Evolutionary conservation across 2,888 invertebrate genomes (phyloP), one percentile per base, ranked within the genome.

Genomic region (Steinernema scapterisci): DNA sequence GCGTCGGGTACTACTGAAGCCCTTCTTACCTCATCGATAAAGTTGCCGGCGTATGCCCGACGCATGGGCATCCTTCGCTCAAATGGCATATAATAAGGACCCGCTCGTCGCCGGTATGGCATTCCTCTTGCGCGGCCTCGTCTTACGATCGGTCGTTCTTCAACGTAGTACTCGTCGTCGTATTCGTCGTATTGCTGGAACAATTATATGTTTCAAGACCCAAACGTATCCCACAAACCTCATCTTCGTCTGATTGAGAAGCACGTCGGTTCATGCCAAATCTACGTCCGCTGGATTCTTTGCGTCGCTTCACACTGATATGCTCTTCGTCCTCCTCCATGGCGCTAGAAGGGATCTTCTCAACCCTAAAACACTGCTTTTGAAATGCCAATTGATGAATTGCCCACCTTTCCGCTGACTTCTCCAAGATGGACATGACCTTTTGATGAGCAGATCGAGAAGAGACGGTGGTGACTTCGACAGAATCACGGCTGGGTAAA

Each of bases 141-240:
- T 16, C 63, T 25, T 2, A 63, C 5, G 31, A 63, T 27, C 9
- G 63, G 63, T 31, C 63, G 5, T 5, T 63, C 63, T 63, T 63
- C 63, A 25, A 63, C 63, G 31, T 63, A 63, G 16, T 63, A 63
- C 3, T 63, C 63, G 25, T 63, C 63, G 9, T 63, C 63, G 31
- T 63, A 63, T 11, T 63, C 63, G 13, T 63, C 31, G 25, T 63
- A 27, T 13, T 63, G 63, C 63, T 63, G n/a, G 16, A 31, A n/a
- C 1, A 16, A 7, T 7, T 13, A 48, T 16, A 7, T 63, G 16
- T 9, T 63, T 27, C 7, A 21, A n/a, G 19, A 52, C 9, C 11
- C 21, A 19, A 21, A 23, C n/a, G 16, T 7, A 27, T 21, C 54
- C 25, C 25, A 13, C 63, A 11, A n/a, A 63, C 63, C 31, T 31